phyloP scores from a whole-genome alignment of 2,113 vertebrate species.

The Amblyopsis rosae region DNA sequence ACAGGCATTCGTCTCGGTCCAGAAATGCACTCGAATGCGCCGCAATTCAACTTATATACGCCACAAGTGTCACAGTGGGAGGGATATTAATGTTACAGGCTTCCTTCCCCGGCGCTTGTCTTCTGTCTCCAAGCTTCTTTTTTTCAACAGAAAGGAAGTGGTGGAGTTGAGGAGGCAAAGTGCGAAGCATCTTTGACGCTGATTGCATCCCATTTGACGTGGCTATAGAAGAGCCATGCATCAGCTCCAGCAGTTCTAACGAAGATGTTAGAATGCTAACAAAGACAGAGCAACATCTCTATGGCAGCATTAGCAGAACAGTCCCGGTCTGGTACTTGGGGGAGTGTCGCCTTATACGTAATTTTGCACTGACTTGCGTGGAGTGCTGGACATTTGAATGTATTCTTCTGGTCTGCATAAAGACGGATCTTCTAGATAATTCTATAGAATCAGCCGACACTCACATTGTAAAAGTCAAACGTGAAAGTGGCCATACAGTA shows the following conservation, averaged over 20 bases:
- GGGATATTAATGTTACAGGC: conserved; percentile 3
- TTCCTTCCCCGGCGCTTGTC: neutral
- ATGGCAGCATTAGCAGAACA: too few species aligned
- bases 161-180: conserved; percentile 17
- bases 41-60: neutral
- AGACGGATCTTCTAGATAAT: too few species aligned
- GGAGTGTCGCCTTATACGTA: too few species aligned
- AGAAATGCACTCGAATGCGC: conserved; percentile 27
- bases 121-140: conserved; percentile 17
- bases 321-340: too few species aligned
- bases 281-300: too few species aligned
- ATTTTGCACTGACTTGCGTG: too few species aligned
- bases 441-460: too few species aligned
- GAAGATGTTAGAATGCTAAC: conserved; percentile 29
- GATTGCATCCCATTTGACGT: conserved; percentile 12
- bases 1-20: conserved; percentile 11
- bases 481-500: too few species aligned
- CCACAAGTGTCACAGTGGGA: conserved; percentile 15
- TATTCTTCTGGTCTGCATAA: too few species aligned
- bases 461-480: too few species aligned
- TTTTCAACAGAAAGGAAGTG: conserved; percentile 1
- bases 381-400: too few species aligned
- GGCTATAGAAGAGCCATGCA: conserved; percentile 33
- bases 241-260: conserved; percentile 32
- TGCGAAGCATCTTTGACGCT: conserved; percentile 23